A percentile compares a stretch with the other conserved stretches of the same genome.
phyloP scores from a whole-genome alignment of 2,888 invertebrate genomes.

The Thyatira batis region DNA sequence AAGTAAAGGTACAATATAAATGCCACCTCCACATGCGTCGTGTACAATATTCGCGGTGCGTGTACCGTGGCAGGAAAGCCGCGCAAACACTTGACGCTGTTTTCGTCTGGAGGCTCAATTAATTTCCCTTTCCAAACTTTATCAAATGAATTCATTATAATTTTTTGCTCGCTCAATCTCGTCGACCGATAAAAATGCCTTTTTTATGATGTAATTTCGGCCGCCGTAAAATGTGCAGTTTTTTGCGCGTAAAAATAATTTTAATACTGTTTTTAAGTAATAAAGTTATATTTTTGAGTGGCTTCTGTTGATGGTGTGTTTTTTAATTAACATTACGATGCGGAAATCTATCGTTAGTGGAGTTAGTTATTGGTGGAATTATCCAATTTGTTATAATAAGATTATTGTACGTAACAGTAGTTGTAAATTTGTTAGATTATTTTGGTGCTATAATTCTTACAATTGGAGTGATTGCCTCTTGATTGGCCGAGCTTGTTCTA shows the following conservation, averaged over 20 bases:
- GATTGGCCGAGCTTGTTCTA: too few relatives aligned
- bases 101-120: conserved; percentile 40
- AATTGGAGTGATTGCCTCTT: too few relatives aligned
- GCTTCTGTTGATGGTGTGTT: neutral
- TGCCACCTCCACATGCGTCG: neutral
- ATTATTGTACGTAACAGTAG: neutral
- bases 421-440: neutral
- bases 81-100: conserved; percentile 43
- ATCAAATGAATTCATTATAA: conserved; percentile 44
- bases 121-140: conserved; percentile 33
- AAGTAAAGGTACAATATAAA: too few relatives aligned
- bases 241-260: neutral
- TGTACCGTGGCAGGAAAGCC: conserved; percentile 33
- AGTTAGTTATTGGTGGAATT: neutral
- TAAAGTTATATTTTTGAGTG: neutral
- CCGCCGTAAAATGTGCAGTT: conserved; percentile 1
- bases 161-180: conserved; percentile 28
- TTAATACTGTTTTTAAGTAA: neutral
- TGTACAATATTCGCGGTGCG: conserved; percentile 30
- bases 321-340: neutral
- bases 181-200: neutral
- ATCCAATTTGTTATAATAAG: neutral
- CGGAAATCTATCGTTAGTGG: neutral
- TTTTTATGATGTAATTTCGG: neutral
- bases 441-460: too few relatives aligned